Evolutionary conservation across 2,888 invertebrate species (phyloP), one percentile per base, ranked within the genome.

Genomic region (Perizoma affinitatum): DNA sequence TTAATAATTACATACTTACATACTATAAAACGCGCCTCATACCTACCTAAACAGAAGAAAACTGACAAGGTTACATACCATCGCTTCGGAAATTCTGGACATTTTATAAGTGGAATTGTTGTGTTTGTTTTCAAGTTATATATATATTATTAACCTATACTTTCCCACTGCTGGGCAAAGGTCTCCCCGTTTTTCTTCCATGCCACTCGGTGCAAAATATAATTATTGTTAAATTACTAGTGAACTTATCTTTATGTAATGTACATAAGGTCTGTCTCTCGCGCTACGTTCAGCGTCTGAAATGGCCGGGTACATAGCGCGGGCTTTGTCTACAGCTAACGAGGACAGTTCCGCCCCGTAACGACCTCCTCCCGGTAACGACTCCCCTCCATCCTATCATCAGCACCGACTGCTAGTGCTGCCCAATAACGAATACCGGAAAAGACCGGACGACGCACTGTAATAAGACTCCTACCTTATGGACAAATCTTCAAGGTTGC

Each of bases 321-420:
- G 66, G 75, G 79, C 89, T 86, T 89, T 90, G 89, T 90, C 83
- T 89, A 73, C 80, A 78, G 78, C 77, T 88, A 87, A 88, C 87
- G 88, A 85, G 75, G 75, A 22, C 22, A 22, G 83, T 84, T 90
- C 90, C 90, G 86, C 82, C 77, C 81, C 69, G 80, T 89, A 88
- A 90, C 78, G 90, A 90, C 74, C 82, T 80, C 82, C 81, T 76
- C 79, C 79, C 80, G 73, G 79, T 87, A 88, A 89, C 84, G 87
- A 84, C 78, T 59, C 70, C 76, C 61, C 61, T 42, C 52, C 61
- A 38, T 46, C 64, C 48, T 45, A 42, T 62, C 53, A 59, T 63
- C 64, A 68, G 43, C 65, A 42, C 42, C 56, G 48, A 41, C 51
- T 45, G 41, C 41, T 68, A 69, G 69, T 54, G 69, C 53, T 58